phyloP scores from a whole-genome alignment of 2,113 vertebrate genomes.

The Microtus oregoni region DNA sequence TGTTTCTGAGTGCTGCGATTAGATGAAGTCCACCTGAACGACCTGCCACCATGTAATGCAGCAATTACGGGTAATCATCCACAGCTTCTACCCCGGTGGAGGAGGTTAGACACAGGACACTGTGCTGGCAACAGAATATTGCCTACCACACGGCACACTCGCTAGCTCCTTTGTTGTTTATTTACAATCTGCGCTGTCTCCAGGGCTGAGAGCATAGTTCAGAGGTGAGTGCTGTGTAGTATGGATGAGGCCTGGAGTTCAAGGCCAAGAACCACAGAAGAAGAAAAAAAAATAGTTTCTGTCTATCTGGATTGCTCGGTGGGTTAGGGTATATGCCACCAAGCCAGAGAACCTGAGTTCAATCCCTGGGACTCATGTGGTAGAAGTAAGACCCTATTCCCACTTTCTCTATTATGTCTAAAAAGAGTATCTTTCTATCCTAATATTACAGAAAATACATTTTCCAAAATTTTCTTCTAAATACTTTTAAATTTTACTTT shows the following conservation, averaged over 20 bases:
- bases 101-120: background rate
- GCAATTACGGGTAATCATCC: background rate
- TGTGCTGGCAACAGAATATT: background rate
- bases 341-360: background rate
- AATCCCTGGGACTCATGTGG: background rate
- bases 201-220: background rate
- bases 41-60: background rate
- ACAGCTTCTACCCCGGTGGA: background rate
- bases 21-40: background rate
- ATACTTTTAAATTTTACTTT: background rate
- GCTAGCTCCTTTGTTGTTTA: background rate
- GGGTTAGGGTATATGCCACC: background rate
- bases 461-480: conserved; percentile 35
- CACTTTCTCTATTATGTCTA: background rate
- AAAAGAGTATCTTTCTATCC: background rate
- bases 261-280: background rate
- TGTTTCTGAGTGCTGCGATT: background rate
- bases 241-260: background rate
- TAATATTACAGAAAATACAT: conserved; percentile 27
- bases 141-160: background rate
- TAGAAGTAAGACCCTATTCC: background rate
- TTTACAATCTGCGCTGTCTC: background rate
- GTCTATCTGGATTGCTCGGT: background rate
- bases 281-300: background rate
- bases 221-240: background rate